phyloP scores from a whole-genome alignment of 2,113 vertebrate genomes.

The Labeo catla region DNA sequence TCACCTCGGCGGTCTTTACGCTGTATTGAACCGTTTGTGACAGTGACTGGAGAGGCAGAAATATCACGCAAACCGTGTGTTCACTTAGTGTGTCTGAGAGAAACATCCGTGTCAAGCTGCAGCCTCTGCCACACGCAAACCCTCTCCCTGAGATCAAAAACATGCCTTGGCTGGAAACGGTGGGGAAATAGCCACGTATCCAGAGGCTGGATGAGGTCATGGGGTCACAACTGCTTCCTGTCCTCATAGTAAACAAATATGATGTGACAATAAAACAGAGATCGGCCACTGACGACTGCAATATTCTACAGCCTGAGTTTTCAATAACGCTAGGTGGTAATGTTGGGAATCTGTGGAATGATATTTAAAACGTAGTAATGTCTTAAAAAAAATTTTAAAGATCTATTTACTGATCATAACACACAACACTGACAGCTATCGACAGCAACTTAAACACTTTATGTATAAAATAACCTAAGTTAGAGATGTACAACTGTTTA shows the following conservation, averaged over 20 bases:
- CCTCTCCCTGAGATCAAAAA: background rate
- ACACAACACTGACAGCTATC: background rate
- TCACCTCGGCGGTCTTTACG: conserved; percentile 21
- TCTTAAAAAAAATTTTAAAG: background rate
- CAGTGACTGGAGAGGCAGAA: conserved; percentile 35
- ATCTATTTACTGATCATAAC: background rate
- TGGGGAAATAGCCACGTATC: background rate
- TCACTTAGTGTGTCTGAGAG: conserved; percentile 37
- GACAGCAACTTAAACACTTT: background rate
- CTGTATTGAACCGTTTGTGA: conserved; percentile 39
- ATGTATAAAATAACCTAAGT: background rate
- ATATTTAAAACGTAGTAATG: background rate
- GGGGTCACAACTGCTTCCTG: background rate
- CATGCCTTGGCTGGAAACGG: background rate
- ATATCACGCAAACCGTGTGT: conserved; percentile 31
- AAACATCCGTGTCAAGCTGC: conserved; percentile 11
- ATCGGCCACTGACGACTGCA: background rate
- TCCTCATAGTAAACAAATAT: conserved; percentile 4
- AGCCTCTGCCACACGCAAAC: conserved; percentile 19
- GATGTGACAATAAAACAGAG: background rate
- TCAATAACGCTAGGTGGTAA: too few species aligned
- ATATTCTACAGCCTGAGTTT: background rate
- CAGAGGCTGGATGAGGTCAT: background rate
- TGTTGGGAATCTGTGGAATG: background rate
- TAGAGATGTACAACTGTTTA: background rate